Base-by-base conservation (phyloP, 2,888 invertebrate genomes). In the Ametastegia equiseti region DNA sequence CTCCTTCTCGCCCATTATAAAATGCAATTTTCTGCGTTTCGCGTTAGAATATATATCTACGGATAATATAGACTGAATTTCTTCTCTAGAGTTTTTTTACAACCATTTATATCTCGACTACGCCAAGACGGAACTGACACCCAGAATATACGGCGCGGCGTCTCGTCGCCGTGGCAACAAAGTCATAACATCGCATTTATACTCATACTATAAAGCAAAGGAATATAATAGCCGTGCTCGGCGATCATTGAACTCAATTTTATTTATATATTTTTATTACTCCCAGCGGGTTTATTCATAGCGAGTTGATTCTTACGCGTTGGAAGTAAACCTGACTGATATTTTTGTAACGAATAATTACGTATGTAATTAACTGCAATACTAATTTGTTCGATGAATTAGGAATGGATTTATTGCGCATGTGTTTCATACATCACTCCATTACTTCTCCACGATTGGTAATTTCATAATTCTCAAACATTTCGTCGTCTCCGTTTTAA, bases 1-100 rank as follows among this genome's bases (percentile, higher is more conserved):
- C 83, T 95, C 95, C 69, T 85, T 88, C 30, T 88, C 88, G 67
- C 84, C 85, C 89, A 90, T 90, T 81, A 65, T n/a, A n/a, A n/a
- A n/a, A n/a, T n/a, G n/a, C n/a, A n/a, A n/a, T 84, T 69, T 36
- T 39, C 36, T 39, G 5, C 0, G 7, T 13, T 19, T 0, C 13
- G 5, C 15, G 54, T n/a, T 13, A 54, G 0, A 9, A 42, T 42
- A 42, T 42, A 42, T 42, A 5, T 42, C 9, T 9, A 9, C 5
- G 42, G 42, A 42, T 42, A 9, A 42, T 42, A 42, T 42, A 42
- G 5, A 6, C 42, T 6, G 9, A 9, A 42, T 5, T 42, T 42
- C 9, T 42, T 42, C 5, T n/a, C n/a, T n/a, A n/a, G n/a, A n/a
- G 2, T 60, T 30, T 27, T 30, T 6, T 3, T 15, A 57, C 9